Conservation (phyloP, 2,888 invertebrate genomes). For the Agelastica alni region DNA sequence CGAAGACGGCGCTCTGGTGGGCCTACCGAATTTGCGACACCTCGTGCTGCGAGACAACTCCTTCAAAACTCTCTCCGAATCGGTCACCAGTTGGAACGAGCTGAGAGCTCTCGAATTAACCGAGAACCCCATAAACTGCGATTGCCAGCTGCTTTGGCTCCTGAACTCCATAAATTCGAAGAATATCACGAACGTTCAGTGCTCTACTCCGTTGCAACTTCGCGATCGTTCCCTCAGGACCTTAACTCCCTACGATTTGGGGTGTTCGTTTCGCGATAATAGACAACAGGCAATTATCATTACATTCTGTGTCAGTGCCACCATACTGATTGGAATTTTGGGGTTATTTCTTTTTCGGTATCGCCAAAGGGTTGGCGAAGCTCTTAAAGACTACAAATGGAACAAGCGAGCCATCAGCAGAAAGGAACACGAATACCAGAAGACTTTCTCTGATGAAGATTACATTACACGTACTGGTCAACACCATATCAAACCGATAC, state of each 20-base stretch:
- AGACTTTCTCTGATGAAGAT: slow-evolving; percentile 87
- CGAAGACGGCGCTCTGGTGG: slow-evolving; percentile 77
- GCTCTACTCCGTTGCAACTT: slow-evolving; percentile 73
- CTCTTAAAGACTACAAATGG: slow-evolving; percentile 82
- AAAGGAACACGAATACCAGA: slow-evolving; percentile 87
- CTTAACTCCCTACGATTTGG: slow-evolving; percentile 76
- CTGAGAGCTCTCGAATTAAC: slow-evolving; percentile 75
- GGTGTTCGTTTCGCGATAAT: slow-evolving; percentile 80
- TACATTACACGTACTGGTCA: slow-evolving; percentile 72
- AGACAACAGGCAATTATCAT: slow-evolving; percentile 80
- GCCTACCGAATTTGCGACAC: slow-evolving; percentile 77
- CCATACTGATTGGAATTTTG: slow-evolving; percentile 72
- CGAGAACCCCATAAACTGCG: slow-evolving; percentile 82
- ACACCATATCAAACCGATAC: slow-evolving; percentile 70
- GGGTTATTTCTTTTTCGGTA: slow-evolving; percentile 78
- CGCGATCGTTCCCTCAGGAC: slow-evolving; percentile 70
- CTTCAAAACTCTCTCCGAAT: slow-evolving; percentile 75
- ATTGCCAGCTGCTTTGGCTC: slow-evolving; percentile 81
- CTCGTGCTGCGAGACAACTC: slow-evolving; percentile 80
- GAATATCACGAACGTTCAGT: slow-evolving; percentile 71
- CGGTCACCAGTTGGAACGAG: slow-evolving; percentile 79
- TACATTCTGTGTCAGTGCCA: slow-evolving; percentile 73
- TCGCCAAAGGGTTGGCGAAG: slow-evolving; percentile 78
- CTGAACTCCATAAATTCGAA: slow-evolving; percentile 70
- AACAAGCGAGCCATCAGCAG: slow-evolving; percentile 72